phyloP scores from a whole-genome alignment of 2,888 invertebrate species.

The Tipula helvola region DNA sequence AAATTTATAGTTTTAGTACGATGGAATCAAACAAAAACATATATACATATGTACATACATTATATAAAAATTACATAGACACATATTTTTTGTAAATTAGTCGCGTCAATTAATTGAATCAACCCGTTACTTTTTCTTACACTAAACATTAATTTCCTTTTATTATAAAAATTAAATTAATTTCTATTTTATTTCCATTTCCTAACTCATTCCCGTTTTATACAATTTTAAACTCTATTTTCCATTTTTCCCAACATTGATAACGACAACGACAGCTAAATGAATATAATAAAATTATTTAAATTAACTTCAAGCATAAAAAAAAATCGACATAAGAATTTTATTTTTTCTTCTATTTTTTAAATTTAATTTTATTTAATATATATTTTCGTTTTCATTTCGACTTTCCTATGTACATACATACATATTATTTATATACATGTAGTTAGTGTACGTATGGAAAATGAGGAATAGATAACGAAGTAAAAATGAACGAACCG shows the following conservation, averaged over 20 bases:
- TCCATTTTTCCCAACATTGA: not conserved
- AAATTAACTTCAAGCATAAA: not conserved
- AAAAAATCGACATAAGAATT: not conserved
- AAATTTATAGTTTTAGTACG: no score
- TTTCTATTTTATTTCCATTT: not conserved
- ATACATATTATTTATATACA: not conserved
- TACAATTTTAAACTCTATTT: not conserved
- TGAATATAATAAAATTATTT: conserved; percentile 4
- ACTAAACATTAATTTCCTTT: not conserved
- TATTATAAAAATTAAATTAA: not conserved
- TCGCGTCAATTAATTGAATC: not conserved
- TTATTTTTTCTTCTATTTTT: not conserved
- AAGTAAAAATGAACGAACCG: not conserved
- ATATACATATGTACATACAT: no score
- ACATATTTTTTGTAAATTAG: not conserved
- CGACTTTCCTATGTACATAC: not conserved
- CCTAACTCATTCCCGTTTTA: not conserved
- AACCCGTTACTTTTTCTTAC: not conserved
- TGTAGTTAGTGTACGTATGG: not conserved
- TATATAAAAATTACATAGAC: no score
- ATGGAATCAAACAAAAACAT: no score
- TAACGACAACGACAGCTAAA: not conserved
- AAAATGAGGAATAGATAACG: not conserved
- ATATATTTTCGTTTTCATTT: not conserved
- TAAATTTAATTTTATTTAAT: not conserved